Percentiles rank a stretch among this genome's conserved stretches.
phyloP scores from a whole-genome alignment of 2,888 invertebrate species.

The Metellina segmentata region DNA sequence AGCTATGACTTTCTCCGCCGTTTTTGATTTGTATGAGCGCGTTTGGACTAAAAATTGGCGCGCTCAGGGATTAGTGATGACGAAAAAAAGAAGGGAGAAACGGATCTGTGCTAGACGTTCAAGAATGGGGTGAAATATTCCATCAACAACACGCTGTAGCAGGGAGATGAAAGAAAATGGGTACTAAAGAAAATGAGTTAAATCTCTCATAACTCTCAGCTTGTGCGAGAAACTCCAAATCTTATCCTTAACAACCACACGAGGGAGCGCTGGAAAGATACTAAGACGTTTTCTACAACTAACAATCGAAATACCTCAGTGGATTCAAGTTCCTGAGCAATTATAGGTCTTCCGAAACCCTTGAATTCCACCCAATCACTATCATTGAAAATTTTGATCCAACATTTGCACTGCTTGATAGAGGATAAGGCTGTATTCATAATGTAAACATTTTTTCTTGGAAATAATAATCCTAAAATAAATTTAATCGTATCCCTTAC shows the following conservation, averaged over 20 bases:
- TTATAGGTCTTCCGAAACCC: neutral
- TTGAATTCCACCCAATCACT: too few species aligned
- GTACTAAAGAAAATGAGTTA: constrained; percentile 63
- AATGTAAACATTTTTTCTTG: too few species aligned
- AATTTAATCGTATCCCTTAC: too few species aligned
- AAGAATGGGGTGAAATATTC: constrained; percentile 42
- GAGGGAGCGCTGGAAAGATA: constrained; percentile 42
- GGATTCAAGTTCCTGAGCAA: constrained; percentile 44
- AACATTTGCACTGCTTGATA: too few species aligned
- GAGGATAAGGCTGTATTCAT: too few species aligned
- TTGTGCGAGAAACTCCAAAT: constrained; percentile 46
- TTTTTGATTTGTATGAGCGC: constrained; percentile 28
- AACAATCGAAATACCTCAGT: constrained; percentile 15
- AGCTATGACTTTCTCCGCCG: constrained; percentile 27
- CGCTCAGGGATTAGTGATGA: constrained; percentile 66
- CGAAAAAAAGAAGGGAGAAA: constrained; percentile 44
- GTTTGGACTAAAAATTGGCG: constrained; percentile 61
- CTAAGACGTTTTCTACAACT: too few species aligned
- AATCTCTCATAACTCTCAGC: constrained; percentile 55
- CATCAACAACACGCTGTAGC: constrained; percentile 34
- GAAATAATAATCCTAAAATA: too few species aligned
- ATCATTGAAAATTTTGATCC: too few species aligned
- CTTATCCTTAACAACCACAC: constrained; percentile 71
- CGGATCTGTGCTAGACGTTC: neutral
- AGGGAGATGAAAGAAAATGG: constrained; percentile 25